Base-by-base conservation (phyloP, 1,140 invertebrate species). In the Hestina assimilis region DNA sequence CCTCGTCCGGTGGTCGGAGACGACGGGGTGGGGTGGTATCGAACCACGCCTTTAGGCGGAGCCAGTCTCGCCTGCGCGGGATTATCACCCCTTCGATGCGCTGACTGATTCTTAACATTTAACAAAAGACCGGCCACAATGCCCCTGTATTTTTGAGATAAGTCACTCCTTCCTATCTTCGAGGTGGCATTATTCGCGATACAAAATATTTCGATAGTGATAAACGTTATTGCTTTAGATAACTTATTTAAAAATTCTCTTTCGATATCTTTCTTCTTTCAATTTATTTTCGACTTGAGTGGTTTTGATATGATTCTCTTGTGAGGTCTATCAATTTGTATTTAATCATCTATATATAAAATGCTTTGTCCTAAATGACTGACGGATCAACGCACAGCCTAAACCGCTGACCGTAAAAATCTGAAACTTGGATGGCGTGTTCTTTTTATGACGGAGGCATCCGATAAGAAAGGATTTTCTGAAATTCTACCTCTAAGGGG, bases 1-100 rank as follows among this genome's bases (percentile, higher is more conserved):
- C 74, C 64, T 72, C 80, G 80, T 83, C 80, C 83, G 83, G 83
- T 79, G 53, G 70, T 45, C 46, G 66, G 69, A 69, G 73, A 65
- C 59, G 59, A 56, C 53, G 31, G 72, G 69, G 66, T 67, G 65
- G 67, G 66, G 69, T 64, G 61, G 74, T 59, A 46, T 59, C 59
- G 62, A 42, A 46, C 65, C 74, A 79, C 79, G 79, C 82, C 79
- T 62, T 21, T 42, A 66, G 79, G 79, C 72, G 79, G 77, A 63
- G 78, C 64, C 20, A 67, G 29, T 35, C 43, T 68, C 69, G 79
- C 79, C 69, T 78, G 76, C 80, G 78, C 78, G 72, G 68, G 75
- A 76, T 75, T 69, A 76, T 70, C 72, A 63, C 47, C 72, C 72
- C 58, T 62, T 40, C 48, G 59, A 63, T 64, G 56, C 62, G 60